Evolutionary conservation across 2,797 vertebrate genomes (phyloP), one percentile per base, ranked within the genome.

Genomic region (Babyrousa celebensis): DNA sequence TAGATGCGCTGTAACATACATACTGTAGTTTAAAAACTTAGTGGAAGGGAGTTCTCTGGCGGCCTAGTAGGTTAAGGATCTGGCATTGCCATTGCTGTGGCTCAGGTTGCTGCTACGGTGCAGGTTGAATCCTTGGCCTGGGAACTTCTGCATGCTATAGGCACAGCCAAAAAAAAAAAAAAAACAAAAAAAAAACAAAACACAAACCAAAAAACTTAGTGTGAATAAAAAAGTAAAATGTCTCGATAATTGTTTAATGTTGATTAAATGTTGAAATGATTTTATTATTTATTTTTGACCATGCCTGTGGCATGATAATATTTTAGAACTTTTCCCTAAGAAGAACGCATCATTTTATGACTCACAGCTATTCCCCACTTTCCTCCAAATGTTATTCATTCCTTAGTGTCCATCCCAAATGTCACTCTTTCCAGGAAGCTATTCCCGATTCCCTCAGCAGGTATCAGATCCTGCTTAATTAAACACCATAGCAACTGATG

Each of bases 261-360:
- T 48, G 29, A 91, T 60, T 91, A 71, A 29, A 67, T 23, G 21
- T 75, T 85, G 54, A 95, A 88, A 89, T 43, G 6, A 48, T 48
- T 48, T 48, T 48, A 48, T 48, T 48, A 48, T 48, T 48, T 48
- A 48, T 48, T 48, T 48, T 48, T 48, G 43, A 48, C 43, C 43
- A 48, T 48, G 43, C 43, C 43, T 10, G 43, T 48, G 43, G 43
- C 43, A 48, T 48, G 56, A 78, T 52, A 80, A 20, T 92, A 80
- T 48, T 92, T 89, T 60, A 52, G 72, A 71, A 20, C 54, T 75
- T 65, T 80, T 25, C 43, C 36, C 67, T 63, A 79, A 72, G 62
- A 7, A 65, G 71, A 63, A 0, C 2, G 32, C 68, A 85, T 32
- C 25, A 52, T n/a, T 71, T 77, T 27, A 68, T 0, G 1, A 17